Evolutionary conservation across 2,797 vertebrate species (phyloP).

Genomic region (Chanos chanos): DNA sequence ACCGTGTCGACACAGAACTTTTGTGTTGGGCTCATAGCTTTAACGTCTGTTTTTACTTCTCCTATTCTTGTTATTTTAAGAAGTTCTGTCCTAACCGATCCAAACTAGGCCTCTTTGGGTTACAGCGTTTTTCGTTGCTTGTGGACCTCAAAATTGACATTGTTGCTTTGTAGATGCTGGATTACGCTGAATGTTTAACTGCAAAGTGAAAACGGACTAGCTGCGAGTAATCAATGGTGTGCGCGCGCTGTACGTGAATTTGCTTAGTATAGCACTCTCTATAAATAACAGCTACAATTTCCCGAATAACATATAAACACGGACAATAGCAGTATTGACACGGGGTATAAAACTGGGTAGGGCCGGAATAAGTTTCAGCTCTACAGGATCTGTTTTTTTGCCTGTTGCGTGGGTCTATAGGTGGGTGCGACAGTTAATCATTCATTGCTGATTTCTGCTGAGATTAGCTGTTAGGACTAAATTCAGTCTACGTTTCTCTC

Average conservation of each 20-base stretch:
- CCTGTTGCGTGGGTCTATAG: background rate
- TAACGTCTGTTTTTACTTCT: no score
- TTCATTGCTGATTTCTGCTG: no score
- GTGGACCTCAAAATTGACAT: background rate
- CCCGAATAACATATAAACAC: background rate
- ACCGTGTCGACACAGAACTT: no score
- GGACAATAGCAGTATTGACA: background rate
- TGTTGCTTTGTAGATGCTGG: conserved; percentile 11
- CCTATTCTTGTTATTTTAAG: no score
- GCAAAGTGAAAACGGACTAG: background rate
- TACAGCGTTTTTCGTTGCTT: background rate
- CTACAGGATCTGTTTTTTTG: no score
- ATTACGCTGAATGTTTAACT: conserved; percentile 7
- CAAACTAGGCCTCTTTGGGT: background rate
- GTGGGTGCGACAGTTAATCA: no score
- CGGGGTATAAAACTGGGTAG: no score
- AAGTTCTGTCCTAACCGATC: no score
- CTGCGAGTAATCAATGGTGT: conserved; percentile 14
- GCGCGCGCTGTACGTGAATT: background rate
- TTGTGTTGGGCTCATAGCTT: no score
- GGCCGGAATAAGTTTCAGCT: no score
- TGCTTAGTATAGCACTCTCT: background rate
- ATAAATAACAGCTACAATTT: background rate
- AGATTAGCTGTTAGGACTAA: conserved; percentile 41
- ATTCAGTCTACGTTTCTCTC: conserved; percentile 30